These are phyloP conservation scores for Cossypha caffra DNA, from an alignment of 2,797 vertebrate species.

Conservation along the genomic window DNA sequence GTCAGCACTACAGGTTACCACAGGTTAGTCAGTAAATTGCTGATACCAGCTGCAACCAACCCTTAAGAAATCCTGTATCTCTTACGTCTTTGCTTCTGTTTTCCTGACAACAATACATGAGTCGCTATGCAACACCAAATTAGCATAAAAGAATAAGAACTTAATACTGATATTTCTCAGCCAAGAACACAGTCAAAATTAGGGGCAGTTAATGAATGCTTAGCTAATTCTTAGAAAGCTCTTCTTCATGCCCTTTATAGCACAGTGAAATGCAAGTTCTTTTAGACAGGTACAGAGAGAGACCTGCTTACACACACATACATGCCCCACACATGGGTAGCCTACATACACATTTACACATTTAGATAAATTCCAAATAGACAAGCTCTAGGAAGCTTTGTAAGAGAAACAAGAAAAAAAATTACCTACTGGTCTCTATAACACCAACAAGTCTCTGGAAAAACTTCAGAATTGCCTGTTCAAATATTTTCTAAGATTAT, in stretches of 20 bases:
- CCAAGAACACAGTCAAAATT: background rate
- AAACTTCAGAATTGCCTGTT: background rate
- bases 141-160: background rate
- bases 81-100: background rate
- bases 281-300: background rate
- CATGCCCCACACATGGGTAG: background rate
- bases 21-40: constrained; percentile 34
- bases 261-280: background rate
- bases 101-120: background rate
- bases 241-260: background rate
- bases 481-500: background rate
- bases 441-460: background rate
- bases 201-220: background rate
- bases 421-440: constrained; percentile 7
- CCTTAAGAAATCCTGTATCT: background rate
- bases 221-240: constrained; percentile 20
- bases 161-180: background rate
- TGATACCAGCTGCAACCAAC: background rate
- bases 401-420: constrained; percentile 10
- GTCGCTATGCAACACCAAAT: background rate
- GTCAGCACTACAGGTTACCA: constrained; percentile 6
- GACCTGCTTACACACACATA: background rate
- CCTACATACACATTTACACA: background rate
- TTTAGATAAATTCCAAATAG: background rate
- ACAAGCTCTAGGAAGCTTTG: background rate